Conservation (phyloP, 1,140 invertebrate species). For the Archivesica marissinica region DNA sequence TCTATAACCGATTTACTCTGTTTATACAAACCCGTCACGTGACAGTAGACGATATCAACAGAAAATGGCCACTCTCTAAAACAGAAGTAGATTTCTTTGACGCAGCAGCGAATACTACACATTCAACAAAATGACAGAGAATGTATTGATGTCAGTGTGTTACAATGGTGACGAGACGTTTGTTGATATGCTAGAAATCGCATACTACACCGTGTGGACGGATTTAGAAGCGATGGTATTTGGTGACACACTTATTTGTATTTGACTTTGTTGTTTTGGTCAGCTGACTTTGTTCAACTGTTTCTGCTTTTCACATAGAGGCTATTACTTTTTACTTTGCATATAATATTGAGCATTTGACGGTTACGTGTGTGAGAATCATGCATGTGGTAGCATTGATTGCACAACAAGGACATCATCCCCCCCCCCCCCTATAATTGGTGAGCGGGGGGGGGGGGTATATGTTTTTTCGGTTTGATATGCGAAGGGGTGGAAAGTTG, state of each 20-base stretch:
- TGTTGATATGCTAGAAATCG: conserved; percentile 57
- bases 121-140: conserved; percentile 5
- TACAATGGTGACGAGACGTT: conserved; percentile 45
- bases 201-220: conserved; percentile 54
- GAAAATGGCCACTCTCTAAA: conserved; percentile 54
- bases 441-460: no score
- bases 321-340: no score
- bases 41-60: conserved; percentile 51
- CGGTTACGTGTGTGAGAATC: no score
- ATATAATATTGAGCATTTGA: no score
- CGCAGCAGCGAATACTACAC: conserved; percentile 13
- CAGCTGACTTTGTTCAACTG: conserved; percentile 3
- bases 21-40: neutral
- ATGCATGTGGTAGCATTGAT: no score
- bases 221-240: conserved; percentile 67
- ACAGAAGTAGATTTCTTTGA: conserved; percentile 23
- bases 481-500: no score
- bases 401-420: no score
- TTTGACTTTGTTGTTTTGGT: neutral
- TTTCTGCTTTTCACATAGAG: no score
- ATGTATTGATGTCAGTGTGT: conserved; percentile 31
- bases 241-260: neutral
- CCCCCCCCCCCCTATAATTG: no score
- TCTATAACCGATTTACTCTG: neutral
- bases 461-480: no score